Percentiles rank a stretch among this genome's conserved stretches.
These are phyloP conservation scores for Mola mola DNA, from an alignment of 2,113 vertebrate species.

Conservation along the genomic window DNA sequence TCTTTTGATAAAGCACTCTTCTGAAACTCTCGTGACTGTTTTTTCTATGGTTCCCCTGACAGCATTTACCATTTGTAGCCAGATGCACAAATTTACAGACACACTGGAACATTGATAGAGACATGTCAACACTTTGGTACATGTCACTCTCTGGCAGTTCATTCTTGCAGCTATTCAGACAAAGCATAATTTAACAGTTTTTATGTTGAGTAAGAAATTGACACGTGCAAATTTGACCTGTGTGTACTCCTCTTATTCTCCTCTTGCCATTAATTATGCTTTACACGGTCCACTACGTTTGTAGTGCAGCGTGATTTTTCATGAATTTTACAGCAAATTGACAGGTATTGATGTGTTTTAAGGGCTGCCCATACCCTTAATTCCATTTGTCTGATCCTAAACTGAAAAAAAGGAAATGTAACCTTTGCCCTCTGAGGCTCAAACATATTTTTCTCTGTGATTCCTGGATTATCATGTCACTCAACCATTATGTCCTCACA, in stretches of 20 bases:
- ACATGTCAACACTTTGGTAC: slow-evolving; percentile 11
- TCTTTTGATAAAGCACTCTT: slow-evolving; percentile 60
- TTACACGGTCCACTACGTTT: not conserved
- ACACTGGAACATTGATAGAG: slow-evolving; percentile 19
- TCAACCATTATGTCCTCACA: slow-evolving; percentile 25
- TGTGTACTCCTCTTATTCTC: no score
- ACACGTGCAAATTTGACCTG: no score
- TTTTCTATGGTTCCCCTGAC: slow-evolving; percentile 27
- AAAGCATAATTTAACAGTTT: no score
- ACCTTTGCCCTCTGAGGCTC: slow-evolving; percentile 15
- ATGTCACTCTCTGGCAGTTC: slow-evolving; percentile 11
- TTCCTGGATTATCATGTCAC: slow-evolving; percentile 25
- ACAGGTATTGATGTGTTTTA: no score
- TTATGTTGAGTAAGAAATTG: no score
- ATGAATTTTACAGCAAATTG: no score
- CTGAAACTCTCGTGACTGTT: slow-evolving; percentile 44
- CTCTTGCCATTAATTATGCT: no score
- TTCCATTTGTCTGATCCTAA: slow-evolving; percentile 31
- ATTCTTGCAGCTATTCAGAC: slow-evolving; percentile 38
- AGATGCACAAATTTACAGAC: slow-evolving; percentile 22
- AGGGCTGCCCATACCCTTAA: slow-evolving; percentile 20
- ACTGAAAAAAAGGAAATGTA: slow-evolving; percentile 17
- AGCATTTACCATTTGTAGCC: slow-evolving; percentile 6
- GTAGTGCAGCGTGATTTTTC: no score
- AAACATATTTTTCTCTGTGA: slow-evolving; percentile 33